Percentiles rank a stretch among this genome's conserved stretches.
Conservation (phyloP, 1,140 invertebrate species). For the Drosophila grimshawi region DNA sequence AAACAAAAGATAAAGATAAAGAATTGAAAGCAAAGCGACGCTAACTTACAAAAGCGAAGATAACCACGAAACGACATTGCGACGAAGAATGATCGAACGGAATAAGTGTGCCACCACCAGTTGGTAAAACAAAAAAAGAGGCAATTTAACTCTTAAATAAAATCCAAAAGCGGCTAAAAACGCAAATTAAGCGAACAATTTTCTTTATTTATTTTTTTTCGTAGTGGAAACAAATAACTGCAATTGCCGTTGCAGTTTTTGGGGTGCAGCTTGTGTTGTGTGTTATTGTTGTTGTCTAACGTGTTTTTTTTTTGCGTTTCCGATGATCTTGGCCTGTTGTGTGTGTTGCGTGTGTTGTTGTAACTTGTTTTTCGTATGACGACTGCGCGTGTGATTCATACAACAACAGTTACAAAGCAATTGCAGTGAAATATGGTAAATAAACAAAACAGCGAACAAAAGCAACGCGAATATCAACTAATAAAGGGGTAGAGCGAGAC, state of each 20-base stretch:
- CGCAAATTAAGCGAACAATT: conserved; percentile 35
- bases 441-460: conserved; percentile 37
- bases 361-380: conserved; percentile 66
- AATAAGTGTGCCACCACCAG: conserved; percentile 41
- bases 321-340: conserved; percentile 70
- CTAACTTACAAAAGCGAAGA: conserved; percentile 44
- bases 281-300: conserved; percentile 47
- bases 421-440: conserved; percentile 63
- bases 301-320: conserved; percentile 51
- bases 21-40: conserved; percentile 39
- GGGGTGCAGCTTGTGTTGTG: conserved; percentile 41
- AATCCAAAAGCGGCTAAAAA: conserved; percentile 15
- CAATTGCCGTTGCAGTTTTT: conserved; percentile 31
- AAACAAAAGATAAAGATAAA: conserved; percentile 15
- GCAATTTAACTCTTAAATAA: conserved; percentile 39
- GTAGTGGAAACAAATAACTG: conserved; percentile 27
- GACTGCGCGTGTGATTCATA: conserved; percentile 74
- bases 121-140: conserved; percentile 29
- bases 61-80: conserved; percentile 44
- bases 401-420: conserved; percentile 37
- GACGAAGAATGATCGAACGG: conserved; percentile 47
- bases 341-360: conserved; percentile 52
- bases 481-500: conserved; percentile 19
- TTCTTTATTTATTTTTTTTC: conserved; percentile 2
- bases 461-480: conserved; percentile 12